phyloP scores from a whole-genome alignment of 2,113 vertebrate species.

The Vombatus ursinus region DNA sequence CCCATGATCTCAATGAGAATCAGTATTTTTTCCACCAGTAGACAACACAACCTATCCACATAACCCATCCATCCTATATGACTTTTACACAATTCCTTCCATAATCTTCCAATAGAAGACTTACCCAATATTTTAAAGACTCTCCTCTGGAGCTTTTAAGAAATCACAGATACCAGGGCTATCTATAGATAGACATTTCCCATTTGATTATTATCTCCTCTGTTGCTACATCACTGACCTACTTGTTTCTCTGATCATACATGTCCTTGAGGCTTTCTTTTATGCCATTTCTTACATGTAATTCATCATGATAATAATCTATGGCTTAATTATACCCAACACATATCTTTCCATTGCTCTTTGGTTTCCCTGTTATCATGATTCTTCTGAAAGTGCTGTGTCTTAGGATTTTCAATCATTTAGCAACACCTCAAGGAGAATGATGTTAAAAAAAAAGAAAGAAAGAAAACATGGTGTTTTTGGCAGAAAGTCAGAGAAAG shows the following conservation, averaged over 20 bases:
- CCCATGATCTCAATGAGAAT: neutral
- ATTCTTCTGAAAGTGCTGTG: neutral
- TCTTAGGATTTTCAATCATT: neutral
- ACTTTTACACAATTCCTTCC: neutral
- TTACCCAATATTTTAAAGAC: neutral
- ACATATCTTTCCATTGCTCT: neutral
- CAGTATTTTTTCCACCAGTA: neutral
- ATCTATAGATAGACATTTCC: neutral
- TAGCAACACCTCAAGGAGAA: neutral
- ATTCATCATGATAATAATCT: neutral
- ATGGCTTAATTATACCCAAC: neutral
- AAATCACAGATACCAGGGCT: neutral
- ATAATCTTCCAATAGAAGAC: neutral
- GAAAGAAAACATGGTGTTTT: neutral
- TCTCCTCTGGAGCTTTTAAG: neutral
- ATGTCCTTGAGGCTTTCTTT: neutral
- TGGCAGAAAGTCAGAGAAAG: neutral
- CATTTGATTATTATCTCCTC: neutral
- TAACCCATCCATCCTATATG: neutral
- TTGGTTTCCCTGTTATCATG: neutral
- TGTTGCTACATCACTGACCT: neutral
- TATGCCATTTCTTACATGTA: neutral
- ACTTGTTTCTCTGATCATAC: neutral
- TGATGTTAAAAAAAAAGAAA: neutral
- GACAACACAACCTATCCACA: neutral